Evolutionary conservation across 2,797 vertebrate species (phyloP).

Genomic region (Eptatretus atami): DNA sequence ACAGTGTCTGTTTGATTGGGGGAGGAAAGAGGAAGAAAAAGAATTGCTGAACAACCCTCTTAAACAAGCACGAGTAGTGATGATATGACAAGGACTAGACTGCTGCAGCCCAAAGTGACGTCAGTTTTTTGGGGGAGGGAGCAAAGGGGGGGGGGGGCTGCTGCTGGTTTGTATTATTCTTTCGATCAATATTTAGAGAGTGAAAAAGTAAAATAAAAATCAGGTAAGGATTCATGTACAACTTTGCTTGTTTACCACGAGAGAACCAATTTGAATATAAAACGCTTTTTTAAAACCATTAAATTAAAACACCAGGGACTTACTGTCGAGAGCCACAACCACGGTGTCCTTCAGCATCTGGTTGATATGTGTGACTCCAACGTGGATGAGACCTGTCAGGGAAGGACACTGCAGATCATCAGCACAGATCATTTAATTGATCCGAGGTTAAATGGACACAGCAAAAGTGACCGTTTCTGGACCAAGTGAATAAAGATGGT

Average conservation of each 20-base stretch:
- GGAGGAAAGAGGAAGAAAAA: no score
- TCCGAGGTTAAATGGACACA: no score
- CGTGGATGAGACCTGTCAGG: constrained; percentile 25
- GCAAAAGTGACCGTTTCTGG: no score
- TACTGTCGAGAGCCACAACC: constrained; percentile 79
- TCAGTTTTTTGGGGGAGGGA: no score
- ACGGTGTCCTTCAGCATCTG: constrained; percentile 91
- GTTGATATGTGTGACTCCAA: constrained; percentile 76
- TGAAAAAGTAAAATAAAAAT: not conserved
- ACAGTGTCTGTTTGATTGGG: not conserved
- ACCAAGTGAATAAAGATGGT: no score
- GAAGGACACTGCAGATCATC: not conserved
- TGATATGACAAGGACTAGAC: no score
- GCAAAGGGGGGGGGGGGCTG: no score
- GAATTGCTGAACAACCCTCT: no score
- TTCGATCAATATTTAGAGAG: constrained; percentile 7
- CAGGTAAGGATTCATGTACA: constrained; percentile 6
- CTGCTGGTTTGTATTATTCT: not conserved
- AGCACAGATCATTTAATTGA: no score
- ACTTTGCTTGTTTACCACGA: constrained; percentile 1
- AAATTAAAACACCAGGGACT: constrained; percentile 16
- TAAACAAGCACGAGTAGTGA: no score
- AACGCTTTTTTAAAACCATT: not conserved
- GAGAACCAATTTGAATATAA: constrained; percentile 2
- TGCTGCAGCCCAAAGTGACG: no score